Percentiles rank a stretch among this genome's conserved stretches.
Evolutionary conservation across 1,140 invertebrate species (phyloP).

Genomic region (Drosophila bocki): DNA sequence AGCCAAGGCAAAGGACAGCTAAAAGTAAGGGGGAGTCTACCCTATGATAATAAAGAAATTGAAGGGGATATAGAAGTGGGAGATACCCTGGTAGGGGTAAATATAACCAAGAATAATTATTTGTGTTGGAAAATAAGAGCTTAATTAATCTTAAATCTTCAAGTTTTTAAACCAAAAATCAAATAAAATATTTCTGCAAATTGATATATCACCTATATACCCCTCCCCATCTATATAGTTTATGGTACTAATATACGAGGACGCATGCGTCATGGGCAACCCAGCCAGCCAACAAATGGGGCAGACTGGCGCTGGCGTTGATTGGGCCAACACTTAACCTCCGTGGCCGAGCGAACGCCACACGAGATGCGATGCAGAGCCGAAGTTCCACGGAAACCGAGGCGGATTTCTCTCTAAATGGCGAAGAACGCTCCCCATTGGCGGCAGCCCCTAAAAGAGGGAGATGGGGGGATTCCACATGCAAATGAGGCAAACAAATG

Average conservation of each 20-base stretch:
- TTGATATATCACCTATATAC: background rate
- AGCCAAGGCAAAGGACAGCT: constrained; percentile 14
- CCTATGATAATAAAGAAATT: constrained; percentile 12
- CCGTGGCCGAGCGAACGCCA: constrained; percentile 48
- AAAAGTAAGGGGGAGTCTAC: constrained; percentile 9
- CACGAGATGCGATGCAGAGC: constrained; percentile 28
- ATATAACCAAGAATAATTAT: too few relatives aligned
- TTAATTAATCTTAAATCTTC: too few relatives aligned
- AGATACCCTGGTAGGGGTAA: background rate
- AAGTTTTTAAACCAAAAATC: background rate
- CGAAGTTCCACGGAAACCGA: constrained; percentile 14
- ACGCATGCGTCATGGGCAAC: constrained; percentile 73
- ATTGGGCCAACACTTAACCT: constrained; percentile 78
- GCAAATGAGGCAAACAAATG: constrained; percentile 76
- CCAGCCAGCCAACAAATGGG: constrained; percentile 52
- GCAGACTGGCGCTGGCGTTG: constrained; percentile 63
- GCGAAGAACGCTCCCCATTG: constrained; percentile 58
- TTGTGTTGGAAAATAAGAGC: background rate
- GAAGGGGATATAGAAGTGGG: background rate
- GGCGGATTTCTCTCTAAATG: constrained; percentile 15
- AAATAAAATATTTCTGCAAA: background rate
- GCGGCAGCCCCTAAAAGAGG: constrained; percentile 23
- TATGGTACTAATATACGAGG: constrained; percentile 5
- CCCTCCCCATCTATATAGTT: background rate
- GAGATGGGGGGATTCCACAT: constrained; percentile 18